phyloP scores from a whole-genome alignment of 1,140 invertebrate genomes.

The Megalonaias nervosa region DNA sequence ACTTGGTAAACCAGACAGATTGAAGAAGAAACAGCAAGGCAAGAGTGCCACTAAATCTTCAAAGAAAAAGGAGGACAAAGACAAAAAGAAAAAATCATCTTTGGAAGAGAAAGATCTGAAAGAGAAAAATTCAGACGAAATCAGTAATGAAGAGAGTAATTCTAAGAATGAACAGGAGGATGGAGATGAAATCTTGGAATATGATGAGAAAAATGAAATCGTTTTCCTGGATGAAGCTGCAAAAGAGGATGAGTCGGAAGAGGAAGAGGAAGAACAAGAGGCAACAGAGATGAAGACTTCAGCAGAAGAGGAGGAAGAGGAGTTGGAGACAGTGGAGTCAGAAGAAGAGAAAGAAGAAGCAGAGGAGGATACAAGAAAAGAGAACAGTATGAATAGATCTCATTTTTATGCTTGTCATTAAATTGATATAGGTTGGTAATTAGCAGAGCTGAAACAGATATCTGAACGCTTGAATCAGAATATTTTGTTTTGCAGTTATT shows the following conservation, averaged over 20 bases:
- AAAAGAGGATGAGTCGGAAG: slow-evolving; percentile 2
- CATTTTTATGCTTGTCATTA: too few relatives aligned
- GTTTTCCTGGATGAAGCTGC: slow-evolving; percentile 1
- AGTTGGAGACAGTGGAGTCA: background rate
- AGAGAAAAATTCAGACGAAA: slow-evolving; percentile 2
- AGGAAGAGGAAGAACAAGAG: slow-evolving; percentile 11
- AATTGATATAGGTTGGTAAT: too few relatives aligned
- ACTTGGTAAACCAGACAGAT: too few relatives aligned
- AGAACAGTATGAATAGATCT: too few relatives aligned
- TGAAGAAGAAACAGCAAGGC: too few relatives aligned
- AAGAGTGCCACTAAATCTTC: too few relatives aligned
- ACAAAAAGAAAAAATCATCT: slow-evolving; percentile 11
- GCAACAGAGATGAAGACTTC: slow-evolving; percentile 7
- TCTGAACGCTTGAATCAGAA: too few relatives aligned
- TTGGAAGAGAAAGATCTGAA: background rate
- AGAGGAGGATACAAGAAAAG: background rate
- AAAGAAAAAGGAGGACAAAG: slow-evolving; percentile 23
- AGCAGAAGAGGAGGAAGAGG: background rate
- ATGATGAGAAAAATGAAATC: background rate
- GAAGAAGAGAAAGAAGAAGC: slow-evolving; percentile 1
- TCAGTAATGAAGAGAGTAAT: slow-evolving; percentile 8
- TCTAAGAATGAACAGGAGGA: background rate
- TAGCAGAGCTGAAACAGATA: too few relatives aligned
- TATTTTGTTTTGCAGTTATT: too few relatives aligned
- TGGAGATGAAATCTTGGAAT: slow-evolving; percentile 12